Evolutionary conservation across 2,113 vertebrate genomes (phyloP).

Genomic region (Guaruba guarouba): DNA sequence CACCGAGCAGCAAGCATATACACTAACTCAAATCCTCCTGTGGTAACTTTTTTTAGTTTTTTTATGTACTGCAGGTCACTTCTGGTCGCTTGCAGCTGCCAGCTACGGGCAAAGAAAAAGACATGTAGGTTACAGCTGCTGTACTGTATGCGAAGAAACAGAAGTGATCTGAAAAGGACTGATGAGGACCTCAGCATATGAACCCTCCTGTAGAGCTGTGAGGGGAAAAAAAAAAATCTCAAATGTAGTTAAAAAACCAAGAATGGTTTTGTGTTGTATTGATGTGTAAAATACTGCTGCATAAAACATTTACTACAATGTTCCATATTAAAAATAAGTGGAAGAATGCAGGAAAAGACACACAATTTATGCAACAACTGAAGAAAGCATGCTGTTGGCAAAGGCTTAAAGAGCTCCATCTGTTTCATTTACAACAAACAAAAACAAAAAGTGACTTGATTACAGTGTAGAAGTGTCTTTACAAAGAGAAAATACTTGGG

Average conservation of each 20-base stretch:
- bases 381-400: background rate
- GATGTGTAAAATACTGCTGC: background rate
- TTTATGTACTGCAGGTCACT: background rate
- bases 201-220: background rate
- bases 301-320: conserved; percentile 1
- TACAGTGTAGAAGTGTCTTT: background rate
- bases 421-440: conserved; percentile 38
- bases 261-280: background rate
- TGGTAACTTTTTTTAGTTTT: background rate
- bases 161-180: background rate
- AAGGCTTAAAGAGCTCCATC: conserved; percentile 41
- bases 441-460: conserved; percentile 30
- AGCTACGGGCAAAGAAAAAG: background rate
- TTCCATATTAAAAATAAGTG: conserved; percentile 3
- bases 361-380: conserved; percentile 4
- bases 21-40: background rate
- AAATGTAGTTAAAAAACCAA: background rate
- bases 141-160: background rate
- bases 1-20: background rate
- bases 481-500: conserved; percentile 3
- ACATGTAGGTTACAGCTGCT: background rate
- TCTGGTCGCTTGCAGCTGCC: background rate
- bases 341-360: background rate
- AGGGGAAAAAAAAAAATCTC: background rate
- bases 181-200: background rate